Conservation (phyloP, 2,113 vertebrate genomes). For the Crotalus horridus region DNA sequence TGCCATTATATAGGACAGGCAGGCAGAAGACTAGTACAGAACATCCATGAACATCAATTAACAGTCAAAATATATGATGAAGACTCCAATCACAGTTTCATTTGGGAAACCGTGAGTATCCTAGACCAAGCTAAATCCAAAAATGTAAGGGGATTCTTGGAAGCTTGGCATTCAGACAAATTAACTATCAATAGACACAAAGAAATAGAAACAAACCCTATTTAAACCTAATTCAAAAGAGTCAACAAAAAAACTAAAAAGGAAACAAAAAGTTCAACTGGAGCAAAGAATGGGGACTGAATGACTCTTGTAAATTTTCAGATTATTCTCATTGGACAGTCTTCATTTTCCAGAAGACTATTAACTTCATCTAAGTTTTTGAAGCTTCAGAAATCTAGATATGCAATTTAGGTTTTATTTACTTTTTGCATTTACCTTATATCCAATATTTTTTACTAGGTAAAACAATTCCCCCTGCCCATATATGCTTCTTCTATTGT, state of each 20-base stretch:
- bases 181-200: neutral
- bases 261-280: neutral
- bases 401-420: neutral
- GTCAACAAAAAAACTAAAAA: neutral
- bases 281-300: neutral
- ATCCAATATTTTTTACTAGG: neutral
- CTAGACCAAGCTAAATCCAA: neutral
- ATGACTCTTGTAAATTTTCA: neutral
- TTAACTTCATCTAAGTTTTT: neutral
- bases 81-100: neutral
- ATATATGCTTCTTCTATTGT: neutral
- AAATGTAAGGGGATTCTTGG: neutral
- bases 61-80: neutral
- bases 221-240: neutral
- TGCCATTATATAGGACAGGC: neutral
- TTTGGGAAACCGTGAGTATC: neutral
- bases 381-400: neutral
- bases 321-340: neutral
- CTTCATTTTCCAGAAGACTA: neutral
- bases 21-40: neutral
- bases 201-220: neutral
- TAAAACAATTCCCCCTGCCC: neutral
- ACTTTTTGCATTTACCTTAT: neutral
- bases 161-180: neutral
- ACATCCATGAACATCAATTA: neutral